Percentiles rank a stretch among this genome's conserved stretches.
These are phyloP conservation scores for Morphnarchus princeps DNA, from an alignment of 2,113 vertebrate species.

Conservation along the genomic window DNA sequence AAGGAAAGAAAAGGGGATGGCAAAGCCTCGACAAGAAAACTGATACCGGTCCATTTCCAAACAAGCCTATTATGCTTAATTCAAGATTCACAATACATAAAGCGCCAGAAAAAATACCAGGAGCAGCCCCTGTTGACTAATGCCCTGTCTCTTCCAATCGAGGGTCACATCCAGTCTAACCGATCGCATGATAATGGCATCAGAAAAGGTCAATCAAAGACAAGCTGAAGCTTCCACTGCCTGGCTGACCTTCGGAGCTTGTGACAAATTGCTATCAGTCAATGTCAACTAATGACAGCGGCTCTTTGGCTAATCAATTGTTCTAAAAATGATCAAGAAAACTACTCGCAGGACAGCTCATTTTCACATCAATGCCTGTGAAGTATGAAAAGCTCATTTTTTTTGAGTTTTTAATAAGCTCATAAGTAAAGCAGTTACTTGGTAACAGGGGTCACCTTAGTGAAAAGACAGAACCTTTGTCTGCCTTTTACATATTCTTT, in stretches of 20 bases:
- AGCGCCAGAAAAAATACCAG: constrained; percentile 48
- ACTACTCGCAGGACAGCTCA: constrained; percentile 81
- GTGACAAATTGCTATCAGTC: constrained; percentile 89
- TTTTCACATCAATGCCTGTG: constrained; percentile 87
- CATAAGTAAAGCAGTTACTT: constrained; percentile 87
- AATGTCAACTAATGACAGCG: constrained; percentile 84
- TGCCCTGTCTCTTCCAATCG: constrained; percentile 74
- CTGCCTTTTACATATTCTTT: constrained; percentile 82
- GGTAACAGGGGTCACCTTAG: constrained; percentile 86
- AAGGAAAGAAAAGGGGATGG: background rate
- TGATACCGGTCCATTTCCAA: constrained; percentile 27
- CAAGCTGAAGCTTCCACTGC: constrained; percentile 76
- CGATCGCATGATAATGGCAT: constrained; percentile 80
- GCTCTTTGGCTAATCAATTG: constrained; percentile 89
- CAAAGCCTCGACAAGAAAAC: background rate
- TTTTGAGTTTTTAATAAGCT: constrained; percentile 88
- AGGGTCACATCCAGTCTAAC: constrained; percentile 76
- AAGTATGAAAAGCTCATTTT: constrained; percentile 88
- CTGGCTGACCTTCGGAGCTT: constrained; percentile 89
- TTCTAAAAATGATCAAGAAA: constrained; percentile 88
- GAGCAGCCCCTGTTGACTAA: constrained; percentile 73
- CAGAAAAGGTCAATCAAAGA: constrained; percentile 85
- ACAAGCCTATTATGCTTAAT: constrained; percentile 30
- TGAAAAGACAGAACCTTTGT: constrained; percentile 80
- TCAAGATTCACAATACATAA: constrained; percentile 60